These are phyloP conservation scores for Caenorhabditis plicata DNA, from an alignment of 2,888 invertebrate genomes.

Conservation along the genomic window DNA sequence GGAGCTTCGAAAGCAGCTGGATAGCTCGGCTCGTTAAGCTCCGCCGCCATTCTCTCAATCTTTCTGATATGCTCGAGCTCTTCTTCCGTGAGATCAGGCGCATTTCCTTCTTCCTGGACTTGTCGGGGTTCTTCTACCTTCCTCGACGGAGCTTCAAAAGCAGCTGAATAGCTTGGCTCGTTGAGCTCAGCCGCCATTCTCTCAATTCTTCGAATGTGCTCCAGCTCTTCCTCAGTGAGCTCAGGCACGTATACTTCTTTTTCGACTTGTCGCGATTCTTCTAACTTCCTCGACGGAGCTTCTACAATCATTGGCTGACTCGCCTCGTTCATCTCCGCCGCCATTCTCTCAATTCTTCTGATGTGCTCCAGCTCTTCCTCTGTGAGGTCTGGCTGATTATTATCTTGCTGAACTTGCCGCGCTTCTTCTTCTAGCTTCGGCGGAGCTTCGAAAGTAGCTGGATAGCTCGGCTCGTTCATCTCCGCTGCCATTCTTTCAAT, in stretches of 20 bases:
- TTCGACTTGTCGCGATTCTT: too few relatives aligned
- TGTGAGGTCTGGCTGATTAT: slow-evolving; percentile 11
- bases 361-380: slow-evolving; percentile 40
- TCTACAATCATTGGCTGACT: background rate
- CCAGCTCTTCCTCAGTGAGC: slow-evolving; percentile 42
- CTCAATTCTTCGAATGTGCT: slow-evolving; percentile 31
- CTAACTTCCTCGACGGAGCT: background rate
- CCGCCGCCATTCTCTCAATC: slow-evolving; percentile 1
- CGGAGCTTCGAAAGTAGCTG: background rate
- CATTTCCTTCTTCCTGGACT: slow-evolving; percentile 1
- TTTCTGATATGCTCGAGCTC: slow-evolving; percentile 9
- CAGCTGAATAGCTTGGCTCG: too few relatives aligned
- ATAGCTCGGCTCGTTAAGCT: too few relatives aligned
- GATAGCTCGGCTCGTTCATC: background rate
- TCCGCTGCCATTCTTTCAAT: slow-evolving; percentile 18
- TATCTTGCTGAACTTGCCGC: too few relatives aligned
- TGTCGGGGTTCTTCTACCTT: background rate
- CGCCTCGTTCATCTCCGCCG: slow-evolving; percentile 3
- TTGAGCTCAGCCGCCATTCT: slow-evolving; percentile 28
- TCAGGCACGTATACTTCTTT: too few relatives aligned
- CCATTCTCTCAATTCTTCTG: slow-evolving; percentile 11
- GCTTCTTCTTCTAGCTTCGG: too few relatives aligned
- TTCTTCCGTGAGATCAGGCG: slow-evolving; percentile 22
- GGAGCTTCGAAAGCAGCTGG: background rate
- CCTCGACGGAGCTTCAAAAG: background rate